A percentile compares a stretch with the other conserved stretches of the same genome.
Conservation (phyloP, 2,113 vertebrate genomes). For the Anser brachyrhynchus region DNA sequence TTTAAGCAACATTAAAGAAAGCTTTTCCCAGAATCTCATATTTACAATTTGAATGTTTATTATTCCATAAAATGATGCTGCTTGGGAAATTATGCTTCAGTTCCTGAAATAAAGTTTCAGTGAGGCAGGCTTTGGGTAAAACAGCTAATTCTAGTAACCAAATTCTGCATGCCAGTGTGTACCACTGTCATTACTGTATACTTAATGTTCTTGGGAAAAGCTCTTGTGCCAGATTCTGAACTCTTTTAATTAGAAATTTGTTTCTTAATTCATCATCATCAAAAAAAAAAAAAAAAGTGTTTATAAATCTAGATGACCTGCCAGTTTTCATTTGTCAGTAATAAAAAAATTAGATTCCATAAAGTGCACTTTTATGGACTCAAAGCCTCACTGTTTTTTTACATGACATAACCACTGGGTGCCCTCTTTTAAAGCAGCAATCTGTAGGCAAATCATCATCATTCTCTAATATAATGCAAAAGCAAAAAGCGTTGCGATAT, state of each 20-base stretch:
- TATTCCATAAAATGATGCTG: not conserved
- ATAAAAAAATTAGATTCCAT: not conserved
- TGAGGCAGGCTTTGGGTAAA: not conserved
- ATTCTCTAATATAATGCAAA: not conserved
- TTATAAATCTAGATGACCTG: not conserved
- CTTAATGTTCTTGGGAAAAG: slow-evolving; percentile 4
- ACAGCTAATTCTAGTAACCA: not conserved
- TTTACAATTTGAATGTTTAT: slow-evolving; percentile 7
- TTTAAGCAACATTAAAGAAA: not conserved
- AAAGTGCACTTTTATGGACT: not conserved
- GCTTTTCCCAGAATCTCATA: not conserved
- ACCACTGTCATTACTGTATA: not conserved
- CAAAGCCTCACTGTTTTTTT: not conserved
- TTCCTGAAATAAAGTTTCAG: slow-evolving; percentile 34
- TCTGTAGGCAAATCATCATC: not conserved
- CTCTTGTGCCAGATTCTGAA: not conserved
- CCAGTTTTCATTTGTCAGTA: not conserved
- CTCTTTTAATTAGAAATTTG: not conserved
- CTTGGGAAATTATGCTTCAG: not conserved
- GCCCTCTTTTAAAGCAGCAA: not conserved
- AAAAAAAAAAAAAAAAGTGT: not conserved
- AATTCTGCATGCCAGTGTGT: not conserved
- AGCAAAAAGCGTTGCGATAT: not conserved
- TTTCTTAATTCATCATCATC: slow-evolving; percentile 4
- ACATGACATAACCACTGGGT: not conserved